Evolutionary conservation across 2,888 invertebrate species (phyloP).

Genomic region (Fissipunctia ypsillon): DNA sequence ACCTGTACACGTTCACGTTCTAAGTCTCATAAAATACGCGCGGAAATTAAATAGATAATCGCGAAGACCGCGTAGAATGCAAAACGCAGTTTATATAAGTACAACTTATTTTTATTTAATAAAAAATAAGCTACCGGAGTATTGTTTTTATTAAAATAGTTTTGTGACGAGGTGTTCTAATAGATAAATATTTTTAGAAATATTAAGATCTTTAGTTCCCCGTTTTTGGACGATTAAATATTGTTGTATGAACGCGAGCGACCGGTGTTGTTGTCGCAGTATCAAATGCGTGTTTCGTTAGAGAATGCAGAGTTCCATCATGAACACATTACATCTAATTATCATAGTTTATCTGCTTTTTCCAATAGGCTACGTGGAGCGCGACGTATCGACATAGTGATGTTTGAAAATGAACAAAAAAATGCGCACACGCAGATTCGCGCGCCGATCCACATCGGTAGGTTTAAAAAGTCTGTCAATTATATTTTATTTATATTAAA

Average conservation of each 20-base stretch:
- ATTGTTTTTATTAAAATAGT: conserved; percentile 46
- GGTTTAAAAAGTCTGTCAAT: conserved; percentile 86
- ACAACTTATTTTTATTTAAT: conserved; percentile 82
- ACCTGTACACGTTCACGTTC: conserved; percentile 67
- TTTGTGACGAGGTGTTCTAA: conserved; percentile 75
- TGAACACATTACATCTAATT: conserved; percentile 86
- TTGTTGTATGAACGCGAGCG: conserved; percentile 74
- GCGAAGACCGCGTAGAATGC: conserved; percentile 13
- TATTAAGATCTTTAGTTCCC: conserved; percentile 84
- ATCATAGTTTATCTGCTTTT: conserved; percentile 89
- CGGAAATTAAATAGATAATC: conserved; percentile 58
- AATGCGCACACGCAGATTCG: conserved; percentile 79
- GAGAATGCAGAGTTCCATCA: conserved; percentile 78
- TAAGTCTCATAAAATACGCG: conserved; percentile 66
- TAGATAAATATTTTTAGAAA: conserved; percentile 82
- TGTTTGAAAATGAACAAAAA: conserved; percentile 83
- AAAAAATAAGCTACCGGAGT: conserved; percentile 84
- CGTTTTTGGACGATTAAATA: conserved; percentile 59
- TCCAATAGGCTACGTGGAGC: conserved; percentile 87
- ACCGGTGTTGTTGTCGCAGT: conserved; percentile 72
- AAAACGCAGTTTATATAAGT: conserved; percentile 67
- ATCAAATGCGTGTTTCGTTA: conserved; percentile 77
- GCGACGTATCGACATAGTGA: conserved; percentile 84
- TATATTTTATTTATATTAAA: conserved; percentile 45
- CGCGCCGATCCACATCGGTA: conserved; percentile 82